Evolutionary conservation across 2,888 invertebrate species (phyloP).

Genomic region (Dynastes hyllus): DNA sequence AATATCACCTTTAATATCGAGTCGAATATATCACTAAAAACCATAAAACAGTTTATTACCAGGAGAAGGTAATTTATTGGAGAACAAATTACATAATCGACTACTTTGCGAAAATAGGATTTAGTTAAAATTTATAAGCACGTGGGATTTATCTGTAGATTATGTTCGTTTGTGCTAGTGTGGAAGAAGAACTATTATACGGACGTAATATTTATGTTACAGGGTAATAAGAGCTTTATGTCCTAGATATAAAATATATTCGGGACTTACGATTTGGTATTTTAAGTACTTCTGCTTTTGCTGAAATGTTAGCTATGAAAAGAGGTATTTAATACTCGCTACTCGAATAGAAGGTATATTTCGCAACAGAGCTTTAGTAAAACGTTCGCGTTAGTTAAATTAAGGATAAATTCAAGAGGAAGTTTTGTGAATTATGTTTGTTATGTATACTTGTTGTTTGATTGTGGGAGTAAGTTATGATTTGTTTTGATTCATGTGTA

Average conservation of each 20-base stretch:
- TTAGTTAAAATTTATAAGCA: not conserved
- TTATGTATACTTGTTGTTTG: no score
- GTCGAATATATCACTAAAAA: conserved; percentile 2
- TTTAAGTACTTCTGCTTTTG: no score
- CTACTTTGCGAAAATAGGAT: not conserved
- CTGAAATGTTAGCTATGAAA: no score
- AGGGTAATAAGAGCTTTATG: not conserved
- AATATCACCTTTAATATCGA: not conserved
- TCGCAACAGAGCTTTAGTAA: no score
- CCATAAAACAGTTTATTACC: conserved; percentile 3
- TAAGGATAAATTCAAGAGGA: no score
- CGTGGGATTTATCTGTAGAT: not conserved
- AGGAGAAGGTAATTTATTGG: conserved; percentile 1
- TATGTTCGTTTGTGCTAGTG: no score
- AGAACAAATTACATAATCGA: conserved; percentile 11
- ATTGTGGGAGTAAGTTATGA: no score
- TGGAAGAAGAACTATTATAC: not conserved
- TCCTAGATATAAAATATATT: no score
- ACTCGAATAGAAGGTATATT: not conserved
- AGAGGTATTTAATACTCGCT: not conserved
- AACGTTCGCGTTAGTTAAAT: no score
- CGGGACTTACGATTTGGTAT: no score
- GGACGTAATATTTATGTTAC: not conserved
- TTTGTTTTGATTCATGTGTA: no score
- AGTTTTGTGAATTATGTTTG: no score